phyloP scores from a whole-genome alignment of 2,888 invertebrate genomes.

The Folsomia manolachei region DNA sequence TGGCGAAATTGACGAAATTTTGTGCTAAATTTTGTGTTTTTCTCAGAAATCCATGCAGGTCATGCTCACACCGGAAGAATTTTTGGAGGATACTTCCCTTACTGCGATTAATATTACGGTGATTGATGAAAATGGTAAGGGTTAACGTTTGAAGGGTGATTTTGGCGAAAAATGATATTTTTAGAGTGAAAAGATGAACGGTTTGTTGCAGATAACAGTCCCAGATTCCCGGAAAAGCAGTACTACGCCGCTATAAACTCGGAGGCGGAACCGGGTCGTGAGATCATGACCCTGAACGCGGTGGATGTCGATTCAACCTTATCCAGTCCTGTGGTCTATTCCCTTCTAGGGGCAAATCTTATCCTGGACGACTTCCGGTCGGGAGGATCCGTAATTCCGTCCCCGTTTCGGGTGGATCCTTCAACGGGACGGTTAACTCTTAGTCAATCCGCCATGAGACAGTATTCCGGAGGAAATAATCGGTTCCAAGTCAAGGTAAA shows the following conservation, averaged over 20 bases:
- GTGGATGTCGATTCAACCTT: slow-evolving; percentile 43
- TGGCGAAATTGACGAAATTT: background rate
- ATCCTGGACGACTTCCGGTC: slow-evolving; percentile 49
- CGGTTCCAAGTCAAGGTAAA: slow-evolving; percentile 78
- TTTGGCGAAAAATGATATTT: too few relatives aligned
- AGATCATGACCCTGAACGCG: slow-evolving; percentile 42
- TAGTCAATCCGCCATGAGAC: slow-evolving; percentile 78
- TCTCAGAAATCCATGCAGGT: slow-evolving; percentile 43
- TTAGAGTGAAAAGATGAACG: too few relatives aligned
- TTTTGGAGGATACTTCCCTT: slow-evolving; percentile 34
- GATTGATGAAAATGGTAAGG: slow-evolving; percentile 78
- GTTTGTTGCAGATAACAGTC: slow-evolving; percentile 32
- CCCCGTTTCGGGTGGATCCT: slow-evolving; percentile 73
- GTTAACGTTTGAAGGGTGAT: too few relatives aligned
- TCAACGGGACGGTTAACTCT: slow-evolving; percentile 65
- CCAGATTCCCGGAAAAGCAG: slow-evolving; percentile 39
- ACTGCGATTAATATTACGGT: slow-evolving; percentile 59
- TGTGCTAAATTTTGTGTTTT: background rate
- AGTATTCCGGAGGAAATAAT: slow-evolving; percentile 73
- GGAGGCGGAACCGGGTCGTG: slow-evolving; percentile 47
- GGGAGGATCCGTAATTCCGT: slow-evolving; percentile 77
- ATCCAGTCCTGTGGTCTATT: slow-evolving; percentile 41
- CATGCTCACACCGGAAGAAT: slow-evolving; percentile 36
- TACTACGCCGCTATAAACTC: slow-evolving; percentile 48
- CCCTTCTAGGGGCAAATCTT: slow-evolving; percentile 43